Evolutionary conservation across 1,140 invertebrate species (phyloP).

Genomic region (Scaptomyza pallida): DNA sequence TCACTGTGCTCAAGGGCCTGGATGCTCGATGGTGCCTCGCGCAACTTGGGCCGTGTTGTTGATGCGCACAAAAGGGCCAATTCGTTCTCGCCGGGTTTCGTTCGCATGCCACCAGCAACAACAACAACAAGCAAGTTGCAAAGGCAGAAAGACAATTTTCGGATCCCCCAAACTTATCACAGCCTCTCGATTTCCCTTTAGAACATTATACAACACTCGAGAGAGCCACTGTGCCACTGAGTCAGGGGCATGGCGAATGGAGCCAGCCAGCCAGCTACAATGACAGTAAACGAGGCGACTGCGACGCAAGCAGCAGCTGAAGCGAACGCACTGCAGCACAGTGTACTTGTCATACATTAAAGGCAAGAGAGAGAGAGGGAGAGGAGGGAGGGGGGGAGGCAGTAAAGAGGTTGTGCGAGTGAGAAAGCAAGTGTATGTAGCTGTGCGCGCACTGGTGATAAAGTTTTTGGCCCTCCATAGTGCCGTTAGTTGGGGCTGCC

Average conservation of each 20-base stretch:
- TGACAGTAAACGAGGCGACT: constrained; percentile 51
- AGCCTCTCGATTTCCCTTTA: constrained; percentile 83
- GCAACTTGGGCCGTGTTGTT: constrained; percentile 66
- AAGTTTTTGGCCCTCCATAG: constrained; percentile 78
- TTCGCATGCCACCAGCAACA: constrained; percentile 55
- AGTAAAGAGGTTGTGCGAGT: not conserved
- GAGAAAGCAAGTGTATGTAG: constrained; percentile 25
- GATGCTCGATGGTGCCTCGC: constrained; percentile 34
- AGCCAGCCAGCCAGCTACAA: constrained; percentile 26
- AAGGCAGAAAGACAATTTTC: constrained; percentile 83
- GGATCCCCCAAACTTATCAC: constrained; percentile 84
- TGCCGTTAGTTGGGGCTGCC: constrained; percentile 63
- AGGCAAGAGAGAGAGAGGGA: constrained; percentile 42
- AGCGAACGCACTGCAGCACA: constrained; percentile 72
- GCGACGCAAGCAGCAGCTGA: constrained; percentile 32
- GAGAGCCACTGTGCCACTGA: constrained; percentile 68
- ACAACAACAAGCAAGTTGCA: constrained; percentile 25
- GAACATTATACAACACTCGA: constrained; percentile 84
- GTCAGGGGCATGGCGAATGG: constrained; percentile 11
- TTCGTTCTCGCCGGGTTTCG: constrained; percentile 80
- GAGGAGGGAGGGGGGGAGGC: constrained; percentile 25
- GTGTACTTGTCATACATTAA: constrained; percentile 75
- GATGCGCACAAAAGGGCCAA: constrained; percentile 81
- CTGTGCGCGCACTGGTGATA: constrained; percentile 68
- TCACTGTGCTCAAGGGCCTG: constrained; percentile 51